Evolutionary conservation across 2,888 invertebrate species (phyloP), one percentile per base, ranked within the genome.

Genomic region (Habrosyne pyritoides): DNA sequence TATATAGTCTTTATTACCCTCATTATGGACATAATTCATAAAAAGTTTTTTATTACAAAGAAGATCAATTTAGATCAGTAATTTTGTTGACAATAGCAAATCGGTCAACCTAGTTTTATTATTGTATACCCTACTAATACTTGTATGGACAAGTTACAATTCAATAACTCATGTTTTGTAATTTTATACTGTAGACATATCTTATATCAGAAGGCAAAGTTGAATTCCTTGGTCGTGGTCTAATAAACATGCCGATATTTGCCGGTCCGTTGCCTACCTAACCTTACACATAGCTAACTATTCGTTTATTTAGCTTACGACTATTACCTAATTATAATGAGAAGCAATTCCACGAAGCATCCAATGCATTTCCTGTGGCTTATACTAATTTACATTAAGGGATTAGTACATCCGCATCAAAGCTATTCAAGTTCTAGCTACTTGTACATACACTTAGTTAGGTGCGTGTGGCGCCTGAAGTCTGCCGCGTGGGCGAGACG

Each of bases 401-500:
- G 64, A 69, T 64, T 64, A 52, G 66, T 62, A 57, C 63, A 66
- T 68, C 58, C 59, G 56, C 49, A 61, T 60, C 66, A 66, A 58
- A 61, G 50, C 53, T 60, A 57, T 47, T 55, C 42, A 55, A 53
- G 26, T 47, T 52, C 46, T 48, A 55, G 50, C 46, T 52, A 50
- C 63, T 59, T 53, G 22, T 48, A 60, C 52, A 53, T 58, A 58
- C 53, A 61, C 63, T 64, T 64, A 63, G 59, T 67, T 61, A 69
- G 57, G 75, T 78, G 75, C 75, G 81, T 78, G 73, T 72, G 88
- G 89, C 89, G 88, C 87, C 90, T 84, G 67, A 79, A 84, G 88
- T 89, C 88, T 87, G 87, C 65, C 71, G 83, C 83, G 89, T 89
- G 83, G 89, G 89, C 82, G 89, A 79, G 76, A 81, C 81, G 75